Base-by-base conservation (phyloP, 2,113 vertebrate species). In the Megalops atlanticus region DNA sequence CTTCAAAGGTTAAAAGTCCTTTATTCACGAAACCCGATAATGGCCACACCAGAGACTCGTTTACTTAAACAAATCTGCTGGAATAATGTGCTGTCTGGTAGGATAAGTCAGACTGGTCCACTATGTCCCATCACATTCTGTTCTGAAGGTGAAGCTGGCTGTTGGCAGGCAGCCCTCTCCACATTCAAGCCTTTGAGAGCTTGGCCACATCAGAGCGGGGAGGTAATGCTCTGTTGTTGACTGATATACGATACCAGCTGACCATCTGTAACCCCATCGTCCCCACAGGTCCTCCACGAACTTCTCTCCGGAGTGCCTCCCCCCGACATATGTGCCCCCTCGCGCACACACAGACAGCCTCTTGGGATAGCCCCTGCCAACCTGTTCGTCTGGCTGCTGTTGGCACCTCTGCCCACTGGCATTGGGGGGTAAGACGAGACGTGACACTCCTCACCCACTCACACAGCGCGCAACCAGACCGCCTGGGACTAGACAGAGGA, bases 281-380 rank as follows among this genome's bases (percentile, higher is more conserved):
- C 54, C 76, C 43, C 78, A 1, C 31, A 39, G 45, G 21, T 74
- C 16, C 31, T 7, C 16, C 41, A 41, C 36, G 70, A 38, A 35
- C 43, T 43, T 74, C 36, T 58, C 43, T 41, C 79, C 24, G 21
- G 35, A 27, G 69, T 16, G 24, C 16, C 47, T 41, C 38, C 76
- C n/a, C 8, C 27, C 21, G 52, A 74, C 35, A n/a, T 49, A 52
- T 43, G 40, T 40, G n/a, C 40, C 38, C 82, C 47, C 70, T 77
- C 85, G 82, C 75, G 74, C 80, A 84, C 79, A 82, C 81, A 83
- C 76, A 85, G 83, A 86, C 83, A 87, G 81, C 58, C 54, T 35
- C 54, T 27, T 3, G 31, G 27, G 43, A 77, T 24, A 47, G 18
- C 45, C 15, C 36, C 58, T 40, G 16, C 18, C 5, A 43, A 39